Conservation (phyloP, 2,797 vertebrate genomes). For the Merluccius polli region DNA sequence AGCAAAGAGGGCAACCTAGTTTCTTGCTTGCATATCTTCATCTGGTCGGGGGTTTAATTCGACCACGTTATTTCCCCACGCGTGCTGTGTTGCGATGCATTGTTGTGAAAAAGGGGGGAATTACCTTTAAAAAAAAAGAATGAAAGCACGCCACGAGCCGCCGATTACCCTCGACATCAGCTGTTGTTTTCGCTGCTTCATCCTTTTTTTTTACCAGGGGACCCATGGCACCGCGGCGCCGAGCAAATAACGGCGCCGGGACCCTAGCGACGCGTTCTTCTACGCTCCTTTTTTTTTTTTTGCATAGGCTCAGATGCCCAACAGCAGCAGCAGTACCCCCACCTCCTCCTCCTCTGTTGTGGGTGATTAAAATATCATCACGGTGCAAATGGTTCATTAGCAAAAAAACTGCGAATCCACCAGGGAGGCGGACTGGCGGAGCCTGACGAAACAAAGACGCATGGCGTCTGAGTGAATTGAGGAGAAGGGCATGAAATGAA, state of each 20-base stretch:
- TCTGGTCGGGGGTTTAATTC: background rate
- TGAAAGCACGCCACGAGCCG: background rate
- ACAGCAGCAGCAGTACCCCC: slow-evolving; percentile 24
- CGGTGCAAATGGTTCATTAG: slow-evolving; percentile 63
- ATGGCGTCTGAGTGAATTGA: slow-evolving; percentile 31
- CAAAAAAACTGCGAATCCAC: slow-evolving; percentile 45
- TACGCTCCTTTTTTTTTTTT: background rate
- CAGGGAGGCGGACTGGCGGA: slow-evolving; percentile 24
- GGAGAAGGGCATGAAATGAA: slow-evolving; percentile 38
- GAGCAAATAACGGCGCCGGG: background rate
- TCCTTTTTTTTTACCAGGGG: background rate
- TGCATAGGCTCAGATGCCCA: background rate
- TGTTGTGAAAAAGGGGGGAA: background rate
- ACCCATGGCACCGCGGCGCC: background rate
- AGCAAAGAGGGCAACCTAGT: background rate
- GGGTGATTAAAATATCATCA: slow-evolving; percentile 65
- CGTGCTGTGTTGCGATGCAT: background rate
- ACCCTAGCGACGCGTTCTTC: background rate
- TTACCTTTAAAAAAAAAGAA: background rate
- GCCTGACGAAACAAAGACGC: slow-evolving; percentile 21
- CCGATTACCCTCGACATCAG: background rate
- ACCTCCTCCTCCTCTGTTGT: slow-evolving; percentile 27
- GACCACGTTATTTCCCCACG: background rate
- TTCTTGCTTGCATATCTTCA: background rate
- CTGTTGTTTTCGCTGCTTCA: slow-evolving; percentile 1